These are phyloP conservation scores for Caenorhabditis sp. DNA, from an alignment of 2,888 invertebrate genomes.

Conservation along the genomic window DNA sequence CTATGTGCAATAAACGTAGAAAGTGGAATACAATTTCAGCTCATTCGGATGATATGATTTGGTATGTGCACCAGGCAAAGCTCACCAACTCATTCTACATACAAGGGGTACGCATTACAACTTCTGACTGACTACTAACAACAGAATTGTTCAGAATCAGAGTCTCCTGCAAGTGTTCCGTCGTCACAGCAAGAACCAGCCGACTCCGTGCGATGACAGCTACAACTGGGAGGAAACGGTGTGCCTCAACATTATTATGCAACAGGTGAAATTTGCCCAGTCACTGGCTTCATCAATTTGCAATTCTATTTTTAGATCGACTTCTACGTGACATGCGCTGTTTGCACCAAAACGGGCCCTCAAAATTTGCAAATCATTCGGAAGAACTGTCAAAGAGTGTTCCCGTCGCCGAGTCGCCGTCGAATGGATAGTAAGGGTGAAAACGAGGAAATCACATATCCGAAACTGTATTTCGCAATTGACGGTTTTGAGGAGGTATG, in stretches of 20 bases:
- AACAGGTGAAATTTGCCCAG: constrained; percentile 84
- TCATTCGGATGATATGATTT: constrained; percentile 79
- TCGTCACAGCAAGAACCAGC: constrained; percentile 95
- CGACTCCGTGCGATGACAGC: constrained; percentile 91
- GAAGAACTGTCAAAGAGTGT: constrained; percentile 87
- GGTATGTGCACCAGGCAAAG: constrained; percentile 76
- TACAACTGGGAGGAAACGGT: constrained; percentile 99
- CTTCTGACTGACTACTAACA: neutral
- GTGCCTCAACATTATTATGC: constrained; percentile 94
- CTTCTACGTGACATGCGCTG: constrained; percentile 95
- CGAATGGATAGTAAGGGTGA: constrained; percentile 98
- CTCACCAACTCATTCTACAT: constrained; percentile 55
- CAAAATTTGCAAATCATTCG: constrained; percentile 95
- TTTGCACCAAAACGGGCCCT: constrained; percentile 96
- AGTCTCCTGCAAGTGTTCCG: constrained; percentile 91
- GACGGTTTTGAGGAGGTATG: constrained; percentile 97
- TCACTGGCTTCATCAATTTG: neutral
- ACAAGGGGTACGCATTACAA: constrained; percentile 34
- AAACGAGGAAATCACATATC: constrained; percentile 97
- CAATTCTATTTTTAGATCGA: constrained; percentile 87
- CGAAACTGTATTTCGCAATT: constrained; percentile 98
- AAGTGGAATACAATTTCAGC: constrained; percentile 60
- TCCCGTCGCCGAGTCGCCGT: constrained; percentile 92
- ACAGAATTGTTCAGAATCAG: constrained; percentile 33
- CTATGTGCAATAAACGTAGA: no score